Evolutionary conservation across 2,888 invertebrate genomes (phyloP).

Genomic region (Drosophila recens): DNA sequence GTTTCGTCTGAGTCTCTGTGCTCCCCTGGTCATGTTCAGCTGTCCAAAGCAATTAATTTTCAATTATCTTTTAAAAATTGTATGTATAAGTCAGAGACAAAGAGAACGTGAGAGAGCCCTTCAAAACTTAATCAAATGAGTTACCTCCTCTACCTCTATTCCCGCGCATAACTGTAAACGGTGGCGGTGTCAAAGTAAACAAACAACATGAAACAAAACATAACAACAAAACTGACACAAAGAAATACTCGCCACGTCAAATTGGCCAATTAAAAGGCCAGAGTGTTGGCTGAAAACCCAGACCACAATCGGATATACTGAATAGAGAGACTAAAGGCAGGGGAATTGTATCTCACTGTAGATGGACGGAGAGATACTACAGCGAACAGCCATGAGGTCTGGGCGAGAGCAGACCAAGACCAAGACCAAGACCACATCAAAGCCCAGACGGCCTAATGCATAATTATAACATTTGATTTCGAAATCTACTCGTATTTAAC

Average conservation of each 20-base stretch:
- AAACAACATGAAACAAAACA: slow-evolving; percentile 17
- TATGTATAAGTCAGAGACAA: slow-evolving; percentile 41
- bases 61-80: slow-evolving; percentile 69
- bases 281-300: slow-evolving; percentile 44
- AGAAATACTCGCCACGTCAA: slow-evolving; percentile 56
- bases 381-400: slow-evolving; percentile 1
- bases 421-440: slow-evolving; percentile 48
- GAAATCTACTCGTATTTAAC: slow-evolving; percentile 28
- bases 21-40: slow-evolving; percentile 58
- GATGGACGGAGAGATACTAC: not conserved
- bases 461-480: slow-evolving; percentile 44
- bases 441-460: slow-evolving; percentile 43
- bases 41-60: slow-evolving; percentile 79
- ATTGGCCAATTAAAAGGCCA: slow-evolving; percentile 72
- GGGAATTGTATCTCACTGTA: not conserved
- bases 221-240: slow-evolving; percentile 3
- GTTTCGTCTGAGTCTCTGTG: not conserved
- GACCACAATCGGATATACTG: slow-evolving; percentile 28
- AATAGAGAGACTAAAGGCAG: not conserved
- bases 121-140: slow-evolving; percentile 55
- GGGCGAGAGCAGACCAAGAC: slow-evolving; percentile 8
- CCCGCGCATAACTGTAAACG: slow-evolving; percentile 17
- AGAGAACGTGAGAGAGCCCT: slow-evolving; percentile 11
- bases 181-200: slow-evolving; percentile 62
- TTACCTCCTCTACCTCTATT: slow-evolving; percentile 14